Evolutionary conservation across 2,113 vertebrate species (phyloP).

Genomic region (Gavia stellata): DNA sequence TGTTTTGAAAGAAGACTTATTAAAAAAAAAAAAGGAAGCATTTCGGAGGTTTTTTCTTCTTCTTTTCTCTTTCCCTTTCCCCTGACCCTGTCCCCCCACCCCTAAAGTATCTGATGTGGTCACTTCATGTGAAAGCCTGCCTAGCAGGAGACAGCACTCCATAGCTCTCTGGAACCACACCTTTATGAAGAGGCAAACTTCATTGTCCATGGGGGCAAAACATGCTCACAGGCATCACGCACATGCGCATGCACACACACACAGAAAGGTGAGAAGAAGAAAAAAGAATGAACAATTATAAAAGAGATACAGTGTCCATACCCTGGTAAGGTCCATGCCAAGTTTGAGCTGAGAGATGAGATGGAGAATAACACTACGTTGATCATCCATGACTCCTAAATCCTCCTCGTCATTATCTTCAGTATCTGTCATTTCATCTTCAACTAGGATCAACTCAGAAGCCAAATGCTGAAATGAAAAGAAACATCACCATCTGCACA

Average conservation of each 20-base stretch:
- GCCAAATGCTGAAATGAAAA: conserved; percentile 66
- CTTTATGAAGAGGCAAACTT: neutral
- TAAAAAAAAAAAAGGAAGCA: neutral
- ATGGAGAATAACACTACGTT: conserved; percentile 90
- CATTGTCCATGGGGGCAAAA: neutral
- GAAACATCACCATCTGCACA: neutral
- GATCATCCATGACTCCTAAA: conserved; percentile 89
- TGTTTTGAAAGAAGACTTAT: neutral
- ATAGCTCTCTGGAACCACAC: neutral
- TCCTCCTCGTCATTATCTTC: conserved; percentile 91
- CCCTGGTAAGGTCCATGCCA: conserved; percentile 95
- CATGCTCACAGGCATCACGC: neutral
- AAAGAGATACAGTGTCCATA: conserved; percentile 28
- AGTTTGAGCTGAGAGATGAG: conserved; percentile 95
- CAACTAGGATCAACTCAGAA: conserved; percentile 79
- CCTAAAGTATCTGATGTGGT: neutral
- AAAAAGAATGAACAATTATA: neutral
- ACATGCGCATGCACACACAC: fast-evolving
- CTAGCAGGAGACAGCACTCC: neutral
- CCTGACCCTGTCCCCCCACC: neutral
- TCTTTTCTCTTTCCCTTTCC: neutral
- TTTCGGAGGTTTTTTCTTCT: neutral
- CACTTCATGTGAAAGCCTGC: neutral
- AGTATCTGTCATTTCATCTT: conserved; percentile 87
- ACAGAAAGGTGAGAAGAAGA: neutral